Base-by-base conservation (phyloP, 2,797 vertebrate genomes). In the Apodemus agrarius region DNA sequence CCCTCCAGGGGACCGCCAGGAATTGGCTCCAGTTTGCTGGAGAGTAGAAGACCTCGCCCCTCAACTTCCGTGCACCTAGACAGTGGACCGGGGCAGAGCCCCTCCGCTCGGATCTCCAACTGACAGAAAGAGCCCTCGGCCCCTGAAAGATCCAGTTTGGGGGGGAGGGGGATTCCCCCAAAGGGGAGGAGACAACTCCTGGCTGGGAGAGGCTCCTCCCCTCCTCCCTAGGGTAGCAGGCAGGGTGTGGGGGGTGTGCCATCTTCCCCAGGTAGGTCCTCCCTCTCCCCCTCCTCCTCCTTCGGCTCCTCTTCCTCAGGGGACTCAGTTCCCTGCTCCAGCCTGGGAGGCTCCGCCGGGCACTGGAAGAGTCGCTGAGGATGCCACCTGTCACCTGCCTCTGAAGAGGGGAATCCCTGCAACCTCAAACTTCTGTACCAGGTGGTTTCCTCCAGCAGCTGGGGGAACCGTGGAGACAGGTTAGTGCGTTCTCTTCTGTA, bases 331-430 rank as follows among this genome's bases (percentile, higher is more conserved):
- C 83, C 65, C 96, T 91, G 79, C 97, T 96, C 94, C 97, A 89
- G 96, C 97, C 96, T 97, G 98, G 98, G 97, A 92, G 97, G 95
- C 97, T 97, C 98, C 90, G 95, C 97, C 94, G 88, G 93, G 96
- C 82, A 75, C 98, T 9, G 97, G 90, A 93, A 89, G 95, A 95
- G 92, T 89, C 88, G 95, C 97, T 82, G 96, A 98, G 89, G 85
- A 98, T 99, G 98, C 96, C 78, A 96, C 93, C 97, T n/a, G 37
- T 83, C 96, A 92, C 79, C 97, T 89, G 96, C 96, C 93, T 97
- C 97, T 98, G 98, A 98, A 98, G 97, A 98, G 96, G 97, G 97
- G 96, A 79, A 82, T 40, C 92, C 97, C 96, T 94, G 96, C 97
- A 97, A 67, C 69, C 97, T 72, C 96, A 43, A 65, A 91, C 95